Base-by-base conservation (phyloP, 2,797 vertebrate genomes). In the Nannoperca obscura region DNA sequence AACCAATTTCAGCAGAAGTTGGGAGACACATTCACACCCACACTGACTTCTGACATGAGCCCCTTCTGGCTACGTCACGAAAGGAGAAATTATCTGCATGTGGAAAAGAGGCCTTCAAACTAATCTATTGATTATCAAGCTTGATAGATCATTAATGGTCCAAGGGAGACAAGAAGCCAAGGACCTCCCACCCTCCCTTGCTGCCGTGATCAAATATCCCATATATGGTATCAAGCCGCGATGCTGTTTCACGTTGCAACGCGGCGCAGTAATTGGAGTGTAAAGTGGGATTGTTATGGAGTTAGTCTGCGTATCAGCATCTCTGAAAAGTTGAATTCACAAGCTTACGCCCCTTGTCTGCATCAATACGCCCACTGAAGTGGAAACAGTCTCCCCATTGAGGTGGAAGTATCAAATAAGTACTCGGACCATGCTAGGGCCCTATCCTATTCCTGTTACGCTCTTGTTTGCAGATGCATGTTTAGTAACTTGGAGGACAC, bases 381-480 rank as follows among this genome's bases (percentile, higher is more conserved):
- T 86, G 86, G 89, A 92, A 91, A 87, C 72, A 62, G 76, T 50
- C 85, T 74, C 80, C 74, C 74, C 71, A 80, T 89, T 83, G 88
- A 92, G 84, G 81, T 90, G 85, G 89, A 90, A 87, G 89, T 88
- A 93, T 92, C 52, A 46, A 83, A 84, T 90, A 89, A 86, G 88
- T 89, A 81, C 74, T 50, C 19, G 52, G 69, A 9, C 81, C 74
- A 30, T 38, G 70, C 82, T 36, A 12, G 50, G 76, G 71, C 77
- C 90, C 81, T 86, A 83, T 93, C 91, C 77, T 80, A 38, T 93
- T 93, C 84, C 91, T 87, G 86, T 82, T 89, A 73, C 55, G 36
- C 85, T 87, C 82, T 87, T 92, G 91, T 93, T 93, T 91, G 88
- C 91, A 85, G 92, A 83, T 92, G 92, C 88, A 84, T 94, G 93